Percentiles rank a stretch among this genome's conserved stretches.
Conservation (phyloP, 1,140 invertebrate genomes). For the Ceratina australensis region DNA sequence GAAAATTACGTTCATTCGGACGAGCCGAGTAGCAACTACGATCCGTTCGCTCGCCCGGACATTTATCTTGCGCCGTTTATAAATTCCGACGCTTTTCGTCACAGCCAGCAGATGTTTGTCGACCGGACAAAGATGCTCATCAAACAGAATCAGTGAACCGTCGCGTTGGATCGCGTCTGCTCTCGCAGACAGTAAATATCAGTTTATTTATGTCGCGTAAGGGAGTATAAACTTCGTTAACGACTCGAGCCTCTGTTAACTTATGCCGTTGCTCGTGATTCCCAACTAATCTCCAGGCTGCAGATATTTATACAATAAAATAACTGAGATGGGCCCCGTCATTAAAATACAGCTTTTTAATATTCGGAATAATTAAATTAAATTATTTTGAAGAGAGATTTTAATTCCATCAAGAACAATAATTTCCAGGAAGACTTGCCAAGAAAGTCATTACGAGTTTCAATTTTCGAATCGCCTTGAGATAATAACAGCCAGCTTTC, state of each 20-base stretch:
- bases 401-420: neutral
- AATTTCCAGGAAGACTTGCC: neutral
- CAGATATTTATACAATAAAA: no score
- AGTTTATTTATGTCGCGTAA: neutral
- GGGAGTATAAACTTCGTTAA: neutral
- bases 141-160: slow-evolving; percentile 1
- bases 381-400: no score
- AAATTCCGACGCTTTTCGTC: slow-evolving; percentile 14
- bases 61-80: slow-evolving; percentile 4
- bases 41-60: neutral
- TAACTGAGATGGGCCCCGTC: no score
- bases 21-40: neutral
- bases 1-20: slow-evolving; percentile 43
- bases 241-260: neutral
- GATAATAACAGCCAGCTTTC: neutral
- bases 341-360: no score
- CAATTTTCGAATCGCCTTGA: neutral
- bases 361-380: no score
- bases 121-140: slow-evolving; percentile 1
- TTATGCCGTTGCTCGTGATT: neutral
- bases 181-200: slow-evolving; percentile 5
- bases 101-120: neutral
- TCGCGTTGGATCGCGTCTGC: neutral
- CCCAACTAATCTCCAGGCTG: neutral
- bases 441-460: neutral